These are phyloP conservation scores for Metopia argyrocephala DNA, from an alignment of 2,888 invertebrate genomes.

Conservation along the genomic window DNA sequence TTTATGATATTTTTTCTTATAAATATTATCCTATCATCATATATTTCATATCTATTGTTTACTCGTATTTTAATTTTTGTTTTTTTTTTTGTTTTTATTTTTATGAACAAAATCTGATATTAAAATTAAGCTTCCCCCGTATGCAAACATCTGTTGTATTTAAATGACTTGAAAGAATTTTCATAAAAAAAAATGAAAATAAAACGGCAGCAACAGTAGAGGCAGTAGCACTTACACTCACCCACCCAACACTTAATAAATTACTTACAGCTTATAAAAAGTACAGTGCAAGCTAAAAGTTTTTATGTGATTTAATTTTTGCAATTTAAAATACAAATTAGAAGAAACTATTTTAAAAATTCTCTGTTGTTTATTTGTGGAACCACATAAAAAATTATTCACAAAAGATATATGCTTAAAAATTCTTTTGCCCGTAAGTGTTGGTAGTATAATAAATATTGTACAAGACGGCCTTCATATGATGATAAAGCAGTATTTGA, in stretches of 20 bases:
- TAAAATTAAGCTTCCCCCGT: constrained; percentile 56
- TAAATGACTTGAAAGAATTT: constrained; percentile 61
- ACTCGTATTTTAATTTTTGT: too few relatives aligned
- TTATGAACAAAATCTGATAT: constrained; percentile 48
- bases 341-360: too few relatives aligned
- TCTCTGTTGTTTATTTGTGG: too few relatives aligned
- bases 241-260: constrained; percentile 57
- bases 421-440: too few relatives aligned
- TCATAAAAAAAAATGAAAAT: constrained; percentile 31
- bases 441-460: too few relatives aligned
- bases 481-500: too few relatives aligned
- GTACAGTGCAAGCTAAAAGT: constrained; percentile 6
- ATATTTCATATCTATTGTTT: constrained; percentile 31
- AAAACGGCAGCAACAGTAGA: constrained; percentile 41
- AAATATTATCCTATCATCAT: constrained; percentile 37
- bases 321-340: too few relatives aligned
- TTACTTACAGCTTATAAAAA: constrained; percentile 14
- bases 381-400: too few relatives aligned
- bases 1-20: not conserved
- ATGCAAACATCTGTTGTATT: constrained; percentile 64
- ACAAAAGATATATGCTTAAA: too few relatives aligned
- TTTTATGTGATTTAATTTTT: too few relatives aligned
- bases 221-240: constrained; percentile 40
- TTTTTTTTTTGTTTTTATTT: not conserved
- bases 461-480: too few relatives aligned